Conservation (phyloP, 2,888 invertebrate genomes). For the Metacarcinus magister region DNA sequence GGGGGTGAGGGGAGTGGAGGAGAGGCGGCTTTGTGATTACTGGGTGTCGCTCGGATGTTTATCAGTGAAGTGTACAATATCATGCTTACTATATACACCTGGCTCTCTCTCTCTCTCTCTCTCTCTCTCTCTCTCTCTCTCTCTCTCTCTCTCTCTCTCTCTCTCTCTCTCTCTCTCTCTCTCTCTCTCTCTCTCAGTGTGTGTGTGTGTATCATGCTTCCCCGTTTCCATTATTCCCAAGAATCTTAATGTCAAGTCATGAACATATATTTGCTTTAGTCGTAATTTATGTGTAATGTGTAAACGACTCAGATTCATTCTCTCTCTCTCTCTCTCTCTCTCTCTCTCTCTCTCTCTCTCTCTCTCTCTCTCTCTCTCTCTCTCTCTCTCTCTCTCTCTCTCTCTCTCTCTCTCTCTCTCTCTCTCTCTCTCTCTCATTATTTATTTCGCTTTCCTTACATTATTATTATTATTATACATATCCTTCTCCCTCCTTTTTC, state of each 20-base stretch:
- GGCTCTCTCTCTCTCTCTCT: not conserved
- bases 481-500: not conserved
- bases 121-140: conserved; percentile 48
- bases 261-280: conserved; percentile 33
- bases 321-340: conserved; percentile 41
- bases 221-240: conserved; percentile 9
- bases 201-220: not conserved
- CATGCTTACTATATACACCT: not conserved
- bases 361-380: not conserved
- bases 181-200: not conserved
- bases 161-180: conserved; percentile 45
- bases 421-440: not conserved
- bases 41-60: not conserved
- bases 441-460: too few species aligned
- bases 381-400: conserved; percentile 39
- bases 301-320: not conserved
- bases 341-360: conserved; percentile 39
- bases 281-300: conserved; percentile 22
- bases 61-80: conserved; percentile 1
- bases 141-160: conserved; percentile 48
- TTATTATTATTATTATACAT: not conserved
- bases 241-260: conserved; percentile 42
- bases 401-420: not conserved
- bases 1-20: not conserved
- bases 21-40: not conserved